Percentiles rank a stretch among this genome's conserved stretches.
phyloP scores from a whole-genome alignment of 2,888 invertebrate species.

The Spicauda simplicius region DNA sequence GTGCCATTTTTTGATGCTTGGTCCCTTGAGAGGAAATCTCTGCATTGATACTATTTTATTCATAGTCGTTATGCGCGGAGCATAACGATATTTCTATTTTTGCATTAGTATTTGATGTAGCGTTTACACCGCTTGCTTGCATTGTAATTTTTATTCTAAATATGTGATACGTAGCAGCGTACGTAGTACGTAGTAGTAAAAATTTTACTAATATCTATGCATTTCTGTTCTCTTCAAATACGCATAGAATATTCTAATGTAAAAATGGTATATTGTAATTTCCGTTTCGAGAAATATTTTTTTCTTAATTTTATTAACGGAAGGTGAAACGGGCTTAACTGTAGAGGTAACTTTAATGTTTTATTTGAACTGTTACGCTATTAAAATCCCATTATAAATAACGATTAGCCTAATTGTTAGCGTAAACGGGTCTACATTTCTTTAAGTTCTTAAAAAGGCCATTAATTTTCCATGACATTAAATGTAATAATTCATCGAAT shows the following conservation, averaged over 20 bases:
- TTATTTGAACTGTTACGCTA: slow-evolving; percentile 7
- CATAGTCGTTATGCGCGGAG: too few relatives aligned
- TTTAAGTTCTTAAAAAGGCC: slow-evolving; percentile 9
- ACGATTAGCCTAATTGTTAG: slow-evolving; percentile 22
- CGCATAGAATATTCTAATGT: too few relatives aligned
- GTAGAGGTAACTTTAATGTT: neutral
- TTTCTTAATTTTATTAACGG: too few relatives aligned
- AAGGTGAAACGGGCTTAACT: neutral
- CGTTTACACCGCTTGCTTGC: too few relatives aligned
- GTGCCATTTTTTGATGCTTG: slow-evolving; percentile 21
- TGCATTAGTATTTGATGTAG: neutral
- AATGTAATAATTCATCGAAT: slow-evolving; percentile 33
- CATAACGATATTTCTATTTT: neutral
- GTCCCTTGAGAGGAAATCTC: slow-evolving; percentile 28
- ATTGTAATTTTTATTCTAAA: too few relatives aligned
- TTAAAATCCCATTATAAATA: slow-evolving; percentile 23
- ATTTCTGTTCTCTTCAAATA: too few relatives aligned
- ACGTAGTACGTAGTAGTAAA: too few relatives aligned
- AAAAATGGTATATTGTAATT: too few relatives aligned
- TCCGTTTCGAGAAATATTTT: too few relatives aligned
- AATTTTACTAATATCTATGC: too few relatives aligned
- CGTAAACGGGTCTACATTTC: neutral
- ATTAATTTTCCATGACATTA: slow-evolving; percentile 18
- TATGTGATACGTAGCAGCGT: too few relatives aligned
- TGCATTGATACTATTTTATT: slow-evolving; percentile 17